Percentiles rank a stretch among this genome's conserved stretches.
Evolutionary conservation across 2,888 invertebrate genomes (phyloP).

Genomic region (Trichacis sp.): DNA sequence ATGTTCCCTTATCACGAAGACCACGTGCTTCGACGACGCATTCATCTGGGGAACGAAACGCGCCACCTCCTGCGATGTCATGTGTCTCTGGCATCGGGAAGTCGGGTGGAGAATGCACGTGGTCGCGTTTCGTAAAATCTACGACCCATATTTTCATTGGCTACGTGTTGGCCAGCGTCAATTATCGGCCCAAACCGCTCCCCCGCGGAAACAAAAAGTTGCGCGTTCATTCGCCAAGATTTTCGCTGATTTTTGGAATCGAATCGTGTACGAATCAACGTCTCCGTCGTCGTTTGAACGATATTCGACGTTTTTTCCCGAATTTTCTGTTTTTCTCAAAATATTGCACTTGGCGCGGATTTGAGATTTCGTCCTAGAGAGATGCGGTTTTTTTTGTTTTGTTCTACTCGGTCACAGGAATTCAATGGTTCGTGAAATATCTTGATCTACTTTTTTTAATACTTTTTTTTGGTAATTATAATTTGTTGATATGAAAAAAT

Average conservation of each 20-base stretch:
- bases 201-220: not conserved
- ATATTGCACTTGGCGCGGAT: not conserved
- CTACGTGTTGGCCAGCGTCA: conserved; percentile 30
- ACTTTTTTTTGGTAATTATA: no score
- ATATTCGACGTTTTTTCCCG: not conserved
- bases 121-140: conserved; percentile 56
- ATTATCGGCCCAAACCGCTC: not conserved
- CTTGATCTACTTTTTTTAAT: no score
- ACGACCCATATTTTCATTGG: conserved; percentile 46
- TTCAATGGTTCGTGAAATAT: no score
- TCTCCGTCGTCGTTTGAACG: no score
- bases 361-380: not conserved
- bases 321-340: conserved; percentile 5
- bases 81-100: conserved; percentile 51
- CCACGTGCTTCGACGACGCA: conserved; percentile 63
- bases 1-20: conserved; percentile 52
- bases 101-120: conserved; percentile 67
- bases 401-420: not conserved
- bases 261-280: no score
- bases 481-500: not conserved
- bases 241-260: no score
- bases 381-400: not conserved
- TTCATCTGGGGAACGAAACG: conserved; percentile 22
- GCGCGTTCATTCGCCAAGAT: not conserved
- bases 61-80: conserved; percentile 27